These are phyloP conservation scores for Eupithecia inturbata DNA, from an alignment of 2,888 invertebrate genomes.

Conservation along the genomic window DNA sequence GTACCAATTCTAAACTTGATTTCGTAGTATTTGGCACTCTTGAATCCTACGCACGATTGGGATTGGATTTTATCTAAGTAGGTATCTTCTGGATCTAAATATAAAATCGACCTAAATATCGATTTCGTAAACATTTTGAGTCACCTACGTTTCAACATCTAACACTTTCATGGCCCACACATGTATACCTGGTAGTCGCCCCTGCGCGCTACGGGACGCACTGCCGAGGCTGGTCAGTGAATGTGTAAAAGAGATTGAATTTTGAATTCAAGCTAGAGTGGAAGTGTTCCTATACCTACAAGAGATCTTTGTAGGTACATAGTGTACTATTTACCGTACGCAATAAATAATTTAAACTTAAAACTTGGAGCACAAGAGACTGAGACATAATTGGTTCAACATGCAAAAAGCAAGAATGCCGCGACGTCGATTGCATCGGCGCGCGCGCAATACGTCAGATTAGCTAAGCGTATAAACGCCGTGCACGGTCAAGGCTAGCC, in stretches of 20 bases:
- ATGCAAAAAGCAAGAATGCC: conserved; percentile 35
- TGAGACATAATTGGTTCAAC: neutral
- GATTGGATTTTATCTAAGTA: neutral
- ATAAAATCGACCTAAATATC: no score
- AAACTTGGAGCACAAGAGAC: neutral
- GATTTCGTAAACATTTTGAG: no score
- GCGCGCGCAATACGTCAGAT: conserved; percentile 38
- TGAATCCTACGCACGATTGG: neutral
- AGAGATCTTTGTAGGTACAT: no score
- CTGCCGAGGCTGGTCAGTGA: no score
- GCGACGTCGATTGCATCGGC: conserved; percentile 24
- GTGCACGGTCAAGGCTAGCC: conserved; percentile 79
- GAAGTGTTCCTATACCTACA: no score
- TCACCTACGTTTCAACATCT: neutral
- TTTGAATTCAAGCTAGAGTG: no score
- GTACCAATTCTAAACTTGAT: neutral
- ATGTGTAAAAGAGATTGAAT: no score
- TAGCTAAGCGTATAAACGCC: conserved; percentile 28
- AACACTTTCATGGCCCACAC: neutral
- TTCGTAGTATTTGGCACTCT: no score
- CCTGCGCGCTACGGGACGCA: no score
- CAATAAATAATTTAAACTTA: neutral
- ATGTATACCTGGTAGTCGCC: no score
- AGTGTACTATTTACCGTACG: no score
- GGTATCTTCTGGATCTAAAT: no score